Evolutionary conservation across 1,140 invertebrate species (phyloP), one percentile per base, ranked within the genome.

Genomic region (Macrobrachium rosenbergii): DNA sequence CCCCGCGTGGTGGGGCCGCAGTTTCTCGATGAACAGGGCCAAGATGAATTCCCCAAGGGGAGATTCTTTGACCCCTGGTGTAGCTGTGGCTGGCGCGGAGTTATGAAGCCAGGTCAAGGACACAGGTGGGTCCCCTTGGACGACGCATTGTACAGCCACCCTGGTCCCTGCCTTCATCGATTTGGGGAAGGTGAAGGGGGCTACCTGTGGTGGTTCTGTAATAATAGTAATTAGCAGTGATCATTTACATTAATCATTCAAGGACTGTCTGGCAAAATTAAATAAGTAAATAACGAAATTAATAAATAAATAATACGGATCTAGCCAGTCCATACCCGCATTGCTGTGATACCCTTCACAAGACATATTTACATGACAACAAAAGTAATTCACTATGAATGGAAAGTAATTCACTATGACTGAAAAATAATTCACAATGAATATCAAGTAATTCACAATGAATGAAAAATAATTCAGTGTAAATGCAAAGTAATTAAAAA

Each of bases 101-200:
- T 98, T 95, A 90, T 95, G 93, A 12, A 92, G 90, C 95, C 95
- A 96, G 63, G 92, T 93, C 92, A 99, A 97, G 85, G 95, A 95
- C 88, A 99, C 95, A 21, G 98, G 98, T 88, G 97, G 94, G 93
- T 99, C 98, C 17, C 98, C 98, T 93, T 98, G 96, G 91, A 97
- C 95, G 90, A 97, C 96, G 92, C 98, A 99, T 87, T 97, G 96
- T 89, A 99, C 96, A 11, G 92, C 91, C 14, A 93, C 91, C 69
- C 92, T 89, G 69, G 89, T 88, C 1, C 89, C 89, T 8, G 87
- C 85, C 11, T 64, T 75, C 82, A 89, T 69, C 10, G 89, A 85
- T 16, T 76, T 82, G 5, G 85, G 89, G 21, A 89, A 69, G 76
- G 72, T 88, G 72, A 89, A 89, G 52, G 86, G 89, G 17, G 86